Base-by-base conservation (phyloP, 2,888 invertebrate genomes). In the Tenthredo mesomela region DNA sequence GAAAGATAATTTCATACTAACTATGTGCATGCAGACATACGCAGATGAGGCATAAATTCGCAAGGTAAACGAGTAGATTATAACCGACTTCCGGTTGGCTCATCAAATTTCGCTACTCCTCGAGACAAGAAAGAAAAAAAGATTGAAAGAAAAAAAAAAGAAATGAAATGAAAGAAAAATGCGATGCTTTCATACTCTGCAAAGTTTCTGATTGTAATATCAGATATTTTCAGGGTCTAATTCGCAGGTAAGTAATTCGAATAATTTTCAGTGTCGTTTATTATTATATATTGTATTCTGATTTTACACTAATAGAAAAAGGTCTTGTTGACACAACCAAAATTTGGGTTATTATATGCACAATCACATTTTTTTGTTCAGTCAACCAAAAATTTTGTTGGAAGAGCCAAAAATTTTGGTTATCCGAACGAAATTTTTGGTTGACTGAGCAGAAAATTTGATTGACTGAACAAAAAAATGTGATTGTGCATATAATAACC, bases 41-140 rank as follows among this genome's bases (percentile, higher is more conserved):
- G 33, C 67, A 4, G 40, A 43, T 47, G 67, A 67, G 18, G 12
- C 15, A 67, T 67, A 33, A 33, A 33, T 33, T 7, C 67, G 67
- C 67, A 18, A 67, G 29, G 67, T 33, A 67, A 33, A 43, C 43
- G 40, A 21, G 73, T 21, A 40, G 40, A 21, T 71, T 73, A 73
- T 73, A 21, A 43, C n/a, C 71, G 43, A 43, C 43, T 73, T 73
- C 71, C 71, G 71, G 71, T 73, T 43, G 71, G 21, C n/a, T 43
- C 71, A 43, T 73, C 71, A 73, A 43, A 73, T 73, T 73, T 43
- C 71, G 71, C 71, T 43, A 21, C 43, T 40, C 25, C 71, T 73
- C 43, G 71, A 73, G 25, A 67, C 33, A 33, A 67, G 25, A 18
- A 12, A 67, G 12, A 33, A 33, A 6, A 33, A 25, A 29, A 18